Evolutionary conservation across 2,797 vertebrate genomes (phyloP), one percentile per base, ranked within the genome.

Genomic region (Tragopan temminckii): DNA sequence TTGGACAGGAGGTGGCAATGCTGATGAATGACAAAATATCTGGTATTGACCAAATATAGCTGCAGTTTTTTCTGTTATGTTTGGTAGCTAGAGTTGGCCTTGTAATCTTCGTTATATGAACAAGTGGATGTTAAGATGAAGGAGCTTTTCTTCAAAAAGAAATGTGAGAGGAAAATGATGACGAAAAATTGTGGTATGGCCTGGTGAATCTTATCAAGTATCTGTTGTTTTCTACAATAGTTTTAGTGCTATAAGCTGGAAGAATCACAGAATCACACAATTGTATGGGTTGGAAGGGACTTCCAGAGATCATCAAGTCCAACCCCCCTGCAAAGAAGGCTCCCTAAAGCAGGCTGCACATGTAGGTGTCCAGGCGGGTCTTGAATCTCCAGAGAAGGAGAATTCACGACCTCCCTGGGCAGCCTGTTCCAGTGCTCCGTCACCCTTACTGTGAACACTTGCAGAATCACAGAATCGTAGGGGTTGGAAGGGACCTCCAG

Each of bases 91-190:
- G 38, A 27, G 9, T 7, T 76, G 62, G 38, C 33, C 31, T 66
- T 69, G 16, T 72, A 38, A 78, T 46, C 67, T 88, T 61, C 52
- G 31, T 84, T 67, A 40, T 25, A 43, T 24, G 36, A 17, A 18
- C 4, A 0, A 0, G 4, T 62, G 59, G 18, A 72, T 46, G 31
- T 6, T 61, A 7, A 31, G 62, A 88, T 52, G 36, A 81, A 79
- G 63, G 5, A 69, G 57, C 12, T 76, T 93, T 86, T 82, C 78
- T 74, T 75, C 61, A 71, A 71, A 63, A 88, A 79, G 35, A 1
- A 81, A 84, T 33, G 21, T 38, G 33, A 89, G 11, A 71, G 45
- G 5, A 66, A 90, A 95, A 87, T 14, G 71, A 21, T 31, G 4
- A 33, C 81, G 35, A 23, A 80, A 92, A 88, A 59, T 29, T 19